A percentile compares a stretch with the other conserved stretches of the same genome.
Evolutionary conservation across 2,888 invertebrate species (phyloP).

Genomic region (Synanthedon vespiformis): DNA sequence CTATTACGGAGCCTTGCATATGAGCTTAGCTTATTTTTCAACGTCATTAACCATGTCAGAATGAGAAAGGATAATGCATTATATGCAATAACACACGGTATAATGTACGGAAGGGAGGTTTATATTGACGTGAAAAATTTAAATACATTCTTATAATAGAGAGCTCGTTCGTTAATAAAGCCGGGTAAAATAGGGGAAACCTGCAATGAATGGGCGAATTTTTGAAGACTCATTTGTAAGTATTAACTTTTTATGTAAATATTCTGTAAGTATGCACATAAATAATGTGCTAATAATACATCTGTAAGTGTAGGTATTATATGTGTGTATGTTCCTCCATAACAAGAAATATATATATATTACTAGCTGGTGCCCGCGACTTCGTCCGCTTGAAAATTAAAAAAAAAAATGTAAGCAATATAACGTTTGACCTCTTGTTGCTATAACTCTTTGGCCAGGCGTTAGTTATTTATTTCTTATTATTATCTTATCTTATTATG

Average conservation of each 20-base stretch:
- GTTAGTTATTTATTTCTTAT: too few species aligned
- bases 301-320: too few species aligned
- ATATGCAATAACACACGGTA: constrained; percentile 18
- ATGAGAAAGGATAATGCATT: constrained; percentile 36
- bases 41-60: constrained; percentile 34
- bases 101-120: constrained; percentile 12
- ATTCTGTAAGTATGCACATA: constrained; percentile 13
- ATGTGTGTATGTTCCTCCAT: too few species aligned
- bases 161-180: constrained; percentile 9
- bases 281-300: too few species aligned
- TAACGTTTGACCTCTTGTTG: too few species aligned
- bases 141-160: constrained; percentile 8
- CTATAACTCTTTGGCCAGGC: too few species aligned
- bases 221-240: not conserved
- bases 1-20: constrained; percentile 19
- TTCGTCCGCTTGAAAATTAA: too few species aligned
- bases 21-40: constrained; percentile 40
- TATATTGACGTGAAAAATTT: constrained; percentile 6
- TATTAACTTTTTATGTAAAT: constrained; percentile 11
- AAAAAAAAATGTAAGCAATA: too few species aligned
- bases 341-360: too few species aligned
- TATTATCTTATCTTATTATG: too few species aligned
- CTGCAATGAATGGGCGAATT: too few species aligned
- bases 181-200: constrained; percentile 4
- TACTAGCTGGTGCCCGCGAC: too few species aligned